These are phyloP conservation scores for Coenonympha arcania DNA, from an alignment of 2,888 invertebrate species.

Conservation along the genomic window DNA sequence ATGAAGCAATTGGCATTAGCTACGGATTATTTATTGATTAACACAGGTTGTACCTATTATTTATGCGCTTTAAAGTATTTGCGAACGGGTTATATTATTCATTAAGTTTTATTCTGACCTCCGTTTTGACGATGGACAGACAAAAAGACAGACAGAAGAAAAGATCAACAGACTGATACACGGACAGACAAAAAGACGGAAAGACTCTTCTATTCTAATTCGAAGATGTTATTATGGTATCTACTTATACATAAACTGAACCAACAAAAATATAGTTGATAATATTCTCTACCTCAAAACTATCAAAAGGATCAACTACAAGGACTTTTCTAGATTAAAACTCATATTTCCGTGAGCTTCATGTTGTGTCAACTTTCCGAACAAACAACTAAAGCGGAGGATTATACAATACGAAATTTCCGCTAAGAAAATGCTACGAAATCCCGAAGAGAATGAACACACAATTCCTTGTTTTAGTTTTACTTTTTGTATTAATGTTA, in stretches of 20 bases:
- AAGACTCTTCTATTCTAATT: too few relatives aligned
- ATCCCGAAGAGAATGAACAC: background rate
- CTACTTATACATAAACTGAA: background rate
- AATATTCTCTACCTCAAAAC: background rate
- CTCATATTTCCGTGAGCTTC: slow-evolving; percentile 13
- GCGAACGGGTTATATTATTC: too few relatives aligned
- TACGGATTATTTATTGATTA: too few relatives aligned
- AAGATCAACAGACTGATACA: too few relatives aligned
- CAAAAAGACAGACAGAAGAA: too few relatives aligned
- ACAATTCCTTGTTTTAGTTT: background rate
- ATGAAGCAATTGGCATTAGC: too few relatives aligned
- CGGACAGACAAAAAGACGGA: too few relatives aligned
- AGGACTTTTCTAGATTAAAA: slow-evolving; percentile 5
- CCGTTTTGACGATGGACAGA: too few relatives aligned
- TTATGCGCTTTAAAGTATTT: too few relatives aligned
- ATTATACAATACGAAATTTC: slow-evolving; percentile 19
- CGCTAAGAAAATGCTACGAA: slow-evolving; percentile 11
- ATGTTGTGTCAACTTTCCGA: slow-evolving; percentile 7
- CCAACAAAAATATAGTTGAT: background rate
- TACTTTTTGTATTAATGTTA: background rate
- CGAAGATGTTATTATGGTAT: too few relatives aligned
- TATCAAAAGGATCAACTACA: slow-evolving; percentile 8
- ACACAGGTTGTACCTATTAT: too few relatives aligned
- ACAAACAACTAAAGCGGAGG: slow-evolving; percentile 18
- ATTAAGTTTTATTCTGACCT: too few relatives aligned